Evolutionary conservation across 2,888 invertebrate genomes (phyloP).

Genomic region (Gortyna flavago): DNA sequence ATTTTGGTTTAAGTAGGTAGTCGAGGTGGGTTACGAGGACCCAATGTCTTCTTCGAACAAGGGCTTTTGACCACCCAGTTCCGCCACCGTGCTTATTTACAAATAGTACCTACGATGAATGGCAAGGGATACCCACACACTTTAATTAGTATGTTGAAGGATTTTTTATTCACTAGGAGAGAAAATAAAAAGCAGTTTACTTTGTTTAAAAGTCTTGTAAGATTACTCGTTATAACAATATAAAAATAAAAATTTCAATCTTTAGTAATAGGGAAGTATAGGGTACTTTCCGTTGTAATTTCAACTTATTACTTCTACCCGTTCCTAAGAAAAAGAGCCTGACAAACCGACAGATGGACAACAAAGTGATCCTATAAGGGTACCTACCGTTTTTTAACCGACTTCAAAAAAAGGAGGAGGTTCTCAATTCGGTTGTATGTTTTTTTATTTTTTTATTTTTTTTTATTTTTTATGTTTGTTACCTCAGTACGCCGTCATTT

Average conservation of each 20-base stretch:
- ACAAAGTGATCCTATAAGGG: background rate
- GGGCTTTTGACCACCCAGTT: background rate
- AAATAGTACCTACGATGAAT: background rate
- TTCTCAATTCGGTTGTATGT: no score
- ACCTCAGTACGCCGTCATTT: no score
- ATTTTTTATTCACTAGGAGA: background rate
- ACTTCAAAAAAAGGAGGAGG: no score
- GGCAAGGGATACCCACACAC: background rate
- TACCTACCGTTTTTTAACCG: no score
- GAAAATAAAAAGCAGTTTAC: background rate
- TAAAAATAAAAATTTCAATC: background rate
- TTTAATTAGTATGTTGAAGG: background rate
- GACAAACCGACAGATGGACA: background rate
- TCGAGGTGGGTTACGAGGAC: background rate
- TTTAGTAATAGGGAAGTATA: background rate
- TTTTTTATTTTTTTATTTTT: no score
- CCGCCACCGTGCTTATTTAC: background rate
- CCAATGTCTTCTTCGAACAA: background rate
- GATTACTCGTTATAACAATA: background rate
- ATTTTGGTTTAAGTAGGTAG: background rate
- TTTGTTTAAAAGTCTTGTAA: background rate
- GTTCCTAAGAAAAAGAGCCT: background rate
- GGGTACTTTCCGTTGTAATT: background rate
- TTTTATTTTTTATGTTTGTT: no score
- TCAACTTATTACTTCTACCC: background rate